Base-by-base conservation (phyloP, 2,888 invertebrate genomes). In the Diaprepes abbreviatus region DNA sequence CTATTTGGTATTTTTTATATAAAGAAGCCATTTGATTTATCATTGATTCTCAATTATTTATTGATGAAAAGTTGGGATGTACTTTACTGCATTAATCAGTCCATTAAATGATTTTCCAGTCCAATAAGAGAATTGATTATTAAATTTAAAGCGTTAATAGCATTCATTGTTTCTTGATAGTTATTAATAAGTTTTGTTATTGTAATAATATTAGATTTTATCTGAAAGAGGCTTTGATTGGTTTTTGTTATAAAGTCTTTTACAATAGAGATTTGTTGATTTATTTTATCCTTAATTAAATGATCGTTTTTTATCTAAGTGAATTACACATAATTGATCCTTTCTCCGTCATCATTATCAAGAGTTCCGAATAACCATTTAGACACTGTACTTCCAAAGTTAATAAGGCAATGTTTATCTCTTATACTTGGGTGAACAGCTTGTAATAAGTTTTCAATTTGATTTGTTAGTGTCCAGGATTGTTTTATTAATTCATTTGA, bases 301-400 rank as follows among this genome's bases (percentile, higher is more conserved):
- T n/a, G n/a, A n/a, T n/a, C n/a, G n/a, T n/a, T n/a, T n/a, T n/a
- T n/a, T n/a, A n/a, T n/a, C n/a, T n/a, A n/a, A n/a, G n/a, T n/a
- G n/a, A n/a, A n/a, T n/a, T n/a, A n/a, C n/a, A n/a, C n/a, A n/a
- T n/a, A n/a, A 36, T 36, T 36, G 2, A 36, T 36, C 28, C 14
- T 24, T 52, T 48, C 48, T 7, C 28, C 52, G 17, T 52, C 31
- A 10, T 21, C 52, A 52, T 19, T 24, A 28, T 52, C 28, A n/a
- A 52, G 31, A 12, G 24, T 52, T 4, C 52, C 28, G 28, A 45
- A 45, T 45, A 45, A n/a, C 45, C 16, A 45, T 21, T 40, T 14
- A 5, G 40, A 40, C 2, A 5, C 14, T 12, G 5, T 40, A 17
- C 40, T 2, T 6, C 40, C 45, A n/a, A 45, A 17, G 7, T 45